A percentile compares a stretch with the other conserved stretches of the same genome.
These are phyloP conservation scores for Danaus chrysippus DNA, from an alignment of 2,888 invertebrate species.

Conservation along the genomic window DNA sequence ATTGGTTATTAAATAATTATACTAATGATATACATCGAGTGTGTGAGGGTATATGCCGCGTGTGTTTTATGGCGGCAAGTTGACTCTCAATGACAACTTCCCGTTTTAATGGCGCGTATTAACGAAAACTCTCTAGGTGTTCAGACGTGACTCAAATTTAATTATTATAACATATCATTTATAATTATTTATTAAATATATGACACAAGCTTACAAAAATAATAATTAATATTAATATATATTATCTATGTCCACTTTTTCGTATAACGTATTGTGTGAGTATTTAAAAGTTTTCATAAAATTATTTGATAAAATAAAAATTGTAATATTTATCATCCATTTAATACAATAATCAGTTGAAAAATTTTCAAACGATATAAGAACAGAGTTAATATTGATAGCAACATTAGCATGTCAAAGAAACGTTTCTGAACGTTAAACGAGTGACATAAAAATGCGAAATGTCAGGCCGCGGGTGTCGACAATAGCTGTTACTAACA, in stretches of 20 bases:
- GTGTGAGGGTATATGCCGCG: conserved; percentile 17
- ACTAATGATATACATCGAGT: background rate
- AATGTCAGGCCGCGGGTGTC: conserved; percentile 65
- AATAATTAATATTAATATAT: too few species aligned
- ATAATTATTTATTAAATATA: background rate
- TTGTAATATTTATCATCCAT: too few species aligned
- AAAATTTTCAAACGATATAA: background rate
- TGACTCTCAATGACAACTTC: conserved; percentile 24
- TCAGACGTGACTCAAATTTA: conserved; percentile 13
- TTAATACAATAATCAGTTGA: too few species aligned
- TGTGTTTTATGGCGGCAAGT: conserved; percentile 28
- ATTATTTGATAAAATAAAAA: background rate
- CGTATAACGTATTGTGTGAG: too few species aligned
- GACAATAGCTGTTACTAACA: conserved; percentile 60
- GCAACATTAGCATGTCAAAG: conserved; percentile 59
- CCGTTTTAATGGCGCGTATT: conserved; percentile 20
- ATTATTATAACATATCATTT: background rate
- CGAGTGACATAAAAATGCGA: conserved; percentile 62
- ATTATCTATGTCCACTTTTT: too few species aligned
- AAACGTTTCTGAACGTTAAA: conserved; percentile 48
- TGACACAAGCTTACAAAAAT: too few species aligned
- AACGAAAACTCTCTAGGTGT: conserved; percentile 14
- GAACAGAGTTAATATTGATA: conserved; percentile 53
- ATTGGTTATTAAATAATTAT: background rate
- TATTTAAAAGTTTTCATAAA: too few species aligned